These are phyloP conservation scores for Perdix hodgsoniae DNA, from an alignment of 2,797 vertebrate species.

Conservation along the genomic window DNA sequence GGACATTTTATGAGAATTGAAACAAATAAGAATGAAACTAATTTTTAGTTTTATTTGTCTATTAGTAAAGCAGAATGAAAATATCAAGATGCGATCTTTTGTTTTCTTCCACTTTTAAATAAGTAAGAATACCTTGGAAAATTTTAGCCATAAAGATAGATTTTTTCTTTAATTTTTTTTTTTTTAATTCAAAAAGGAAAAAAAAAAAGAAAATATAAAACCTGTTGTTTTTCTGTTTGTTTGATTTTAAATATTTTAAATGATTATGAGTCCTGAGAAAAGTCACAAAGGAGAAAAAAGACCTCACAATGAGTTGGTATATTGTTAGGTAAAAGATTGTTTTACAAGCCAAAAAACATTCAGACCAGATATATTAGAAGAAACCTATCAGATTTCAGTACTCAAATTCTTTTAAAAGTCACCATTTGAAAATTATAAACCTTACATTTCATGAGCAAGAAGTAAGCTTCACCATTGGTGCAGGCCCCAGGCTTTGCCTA, in stretches of 20 bases:
- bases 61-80: neutral
- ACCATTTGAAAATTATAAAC: neutral
- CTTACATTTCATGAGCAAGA: neutral
- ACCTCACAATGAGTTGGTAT: neutral
- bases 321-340: neutral
- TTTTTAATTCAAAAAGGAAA: neutral
- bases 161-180: neutral
- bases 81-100: neutral
- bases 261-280: neutral
- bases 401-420: neutral
- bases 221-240: neutral
- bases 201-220: neutral
- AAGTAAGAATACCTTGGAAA: neutral
- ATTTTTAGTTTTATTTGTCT: neutral
- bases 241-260: neutral
- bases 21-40: neutral
- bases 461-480: neutral
- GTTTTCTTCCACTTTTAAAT: conserved; percentile 2
- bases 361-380: neutral
- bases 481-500: neutral
- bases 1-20: neutral
- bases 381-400: neutral
- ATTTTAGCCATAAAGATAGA: neutral
- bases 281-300: neutral
- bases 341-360: neutral